Evolutionary conservation across 64 coral and sea anemone species (phyloP).

Genomic region (Acropora tenuis): DNA sequence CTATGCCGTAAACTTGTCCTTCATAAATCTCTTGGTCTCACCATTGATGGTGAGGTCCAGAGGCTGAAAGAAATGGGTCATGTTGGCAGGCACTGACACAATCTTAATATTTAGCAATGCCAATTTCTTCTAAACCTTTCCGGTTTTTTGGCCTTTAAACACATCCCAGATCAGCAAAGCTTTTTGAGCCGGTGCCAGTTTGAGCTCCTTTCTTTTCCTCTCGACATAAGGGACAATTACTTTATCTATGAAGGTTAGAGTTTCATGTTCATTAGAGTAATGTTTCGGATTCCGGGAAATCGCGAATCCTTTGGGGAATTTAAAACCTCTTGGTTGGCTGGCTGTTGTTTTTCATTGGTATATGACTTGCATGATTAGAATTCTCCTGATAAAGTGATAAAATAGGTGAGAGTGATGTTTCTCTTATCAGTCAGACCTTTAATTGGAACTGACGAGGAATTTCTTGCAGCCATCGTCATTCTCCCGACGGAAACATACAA

Average conservation of each 20-base stretch:
- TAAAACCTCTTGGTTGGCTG: slow-evolving; percentile 52
- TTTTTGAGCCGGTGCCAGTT: slow-evolving; percentile 56
- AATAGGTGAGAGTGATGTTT: slow-evolving; percentile 57
- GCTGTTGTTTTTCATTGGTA: slow-evolving; percentile 61
- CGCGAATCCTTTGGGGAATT: slow-evolving; percentile 45
- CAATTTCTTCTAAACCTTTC: slow-evolving; percentile 53
- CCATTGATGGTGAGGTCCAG: slow-evolving; percentile 14
- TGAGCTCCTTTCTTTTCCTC: slow-evolving; percentile 52
- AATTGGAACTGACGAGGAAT: slow-evolving; percentile 55
- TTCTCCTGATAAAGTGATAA: slow-evolving; percentile 48
- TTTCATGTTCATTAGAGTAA: slow-evolving; percentile 63
- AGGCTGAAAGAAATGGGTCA: too few species aligned
- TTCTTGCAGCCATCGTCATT: slow-evolving; percentile 30
- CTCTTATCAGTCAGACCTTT: not conserved
- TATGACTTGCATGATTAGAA: slow-evolving; percentile 64
- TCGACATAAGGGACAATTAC: slow-evolving; percentile 65
- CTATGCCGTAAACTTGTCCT: slow-evolving; percentile 70
- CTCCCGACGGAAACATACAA: slow-evolving; percentile 54
- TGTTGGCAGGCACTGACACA: too few species aligned
- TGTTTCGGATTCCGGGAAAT: slow-evolving; percentile 55
- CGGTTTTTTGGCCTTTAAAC: slow-evolving; percentile 63
- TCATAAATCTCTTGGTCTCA: slow-evolving; percentile 57
- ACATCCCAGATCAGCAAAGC: slow-evolving; percentile 66
- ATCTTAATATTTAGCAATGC: slow-evolving; percentile 46
- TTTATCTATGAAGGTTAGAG: slow-evolving; percentile 56